These are phyloP conservation scores for Agonum fuliginosum DNA, from an alignment of 2,888 invertebrate genomes.

Conservation along the genomic window DNA sequence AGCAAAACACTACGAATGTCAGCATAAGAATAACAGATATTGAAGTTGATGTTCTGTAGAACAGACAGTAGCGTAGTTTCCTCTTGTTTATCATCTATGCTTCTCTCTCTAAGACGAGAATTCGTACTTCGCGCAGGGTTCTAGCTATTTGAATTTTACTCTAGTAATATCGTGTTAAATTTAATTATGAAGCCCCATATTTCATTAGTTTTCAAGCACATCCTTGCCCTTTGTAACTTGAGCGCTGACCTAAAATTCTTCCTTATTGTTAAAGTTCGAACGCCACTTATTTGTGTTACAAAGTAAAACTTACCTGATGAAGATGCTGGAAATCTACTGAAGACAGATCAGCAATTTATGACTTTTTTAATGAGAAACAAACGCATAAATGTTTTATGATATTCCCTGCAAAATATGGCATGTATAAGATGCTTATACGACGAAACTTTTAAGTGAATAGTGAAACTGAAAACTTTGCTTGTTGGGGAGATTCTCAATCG, in stretches of 20 bases:
- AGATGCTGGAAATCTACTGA: background rate
- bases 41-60: too few relatives aligned
- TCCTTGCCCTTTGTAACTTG: too few relatives aligned
- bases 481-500: background rate
- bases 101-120: too few relatives aligned
- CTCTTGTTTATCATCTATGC: too few relatives aligned
- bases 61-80: too few relatives aligned
- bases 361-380: conserved; percentile 19
- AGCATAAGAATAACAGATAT: too few relatives aligned
- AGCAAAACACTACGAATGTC: too few relatives aligned
- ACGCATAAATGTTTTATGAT: conserved; percentile 25
- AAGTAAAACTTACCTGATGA: conserved; percentile 8
- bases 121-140: too few relatives aligned
- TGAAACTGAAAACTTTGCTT: conserved; percentile 2
- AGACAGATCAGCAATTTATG: conserved; percentile 33
- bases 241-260: conserved; percentile 20
- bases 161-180: too few relatives aligned
- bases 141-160: too few relatives aligned
- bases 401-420: background rate
- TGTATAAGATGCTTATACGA: background rate
- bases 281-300: background rate
- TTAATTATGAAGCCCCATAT: background rate
- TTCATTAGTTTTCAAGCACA: background rate
- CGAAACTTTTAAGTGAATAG: conserved; percentile 9
- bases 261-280: background rate